Percentiles rank a stretch among this genome's conserved stretches.
These are phyloP conservation scores for Ictalurus furcatus DNA, from an alignment of 2,113 vertebrate genomes.

Conservation along the genomic window DNA sequence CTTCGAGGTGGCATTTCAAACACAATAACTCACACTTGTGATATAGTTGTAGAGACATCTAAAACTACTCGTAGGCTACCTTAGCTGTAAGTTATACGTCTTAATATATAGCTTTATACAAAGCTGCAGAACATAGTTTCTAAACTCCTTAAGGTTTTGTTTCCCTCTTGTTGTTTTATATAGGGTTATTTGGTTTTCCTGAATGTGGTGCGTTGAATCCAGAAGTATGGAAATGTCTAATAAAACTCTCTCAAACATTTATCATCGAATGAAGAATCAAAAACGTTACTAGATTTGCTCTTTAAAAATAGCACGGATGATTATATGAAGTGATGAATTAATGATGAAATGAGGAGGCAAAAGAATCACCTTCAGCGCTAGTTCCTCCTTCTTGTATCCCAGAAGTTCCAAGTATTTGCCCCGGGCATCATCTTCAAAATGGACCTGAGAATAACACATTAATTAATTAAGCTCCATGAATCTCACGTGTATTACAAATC, in stretches of 20 bases:
- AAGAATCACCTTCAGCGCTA: slow-evolving; percentile 84
- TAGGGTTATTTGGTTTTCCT: not conserved
- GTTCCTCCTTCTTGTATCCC: slow-evolving; percentile 88
- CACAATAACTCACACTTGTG: not conserved
- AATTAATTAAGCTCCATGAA: not conserved
- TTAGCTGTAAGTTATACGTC: not conserved
- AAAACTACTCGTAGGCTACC: not conserved
- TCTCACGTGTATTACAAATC: no score
- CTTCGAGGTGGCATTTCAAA: no score
- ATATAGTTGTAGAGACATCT: not conserved
- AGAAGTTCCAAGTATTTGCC: slow-evolving; percentile 90
- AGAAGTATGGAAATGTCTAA: no score
- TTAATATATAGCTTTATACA: no score
- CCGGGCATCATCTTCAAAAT: slow-evolving; percentile 89
- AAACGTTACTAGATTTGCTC: not conserved
- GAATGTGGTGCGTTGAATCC: not conserved
- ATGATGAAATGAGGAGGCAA: not conserved
- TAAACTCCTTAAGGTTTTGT: no score
- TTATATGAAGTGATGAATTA: not conserved
- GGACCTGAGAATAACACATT: slow-evolving; percentile 74
- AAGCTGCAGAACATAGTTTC: no score
- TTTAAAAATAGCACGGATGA: not conserved
- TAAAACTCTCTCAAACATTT: not conserved
- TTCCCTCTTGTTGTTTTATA: no score
- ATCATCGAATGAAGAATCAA: not conserved